These are phyloP conservation scores for Achroia grisella DNA, from an alignment of 1,140 invertebrate species.

Conservation along the genomic window DNA sequence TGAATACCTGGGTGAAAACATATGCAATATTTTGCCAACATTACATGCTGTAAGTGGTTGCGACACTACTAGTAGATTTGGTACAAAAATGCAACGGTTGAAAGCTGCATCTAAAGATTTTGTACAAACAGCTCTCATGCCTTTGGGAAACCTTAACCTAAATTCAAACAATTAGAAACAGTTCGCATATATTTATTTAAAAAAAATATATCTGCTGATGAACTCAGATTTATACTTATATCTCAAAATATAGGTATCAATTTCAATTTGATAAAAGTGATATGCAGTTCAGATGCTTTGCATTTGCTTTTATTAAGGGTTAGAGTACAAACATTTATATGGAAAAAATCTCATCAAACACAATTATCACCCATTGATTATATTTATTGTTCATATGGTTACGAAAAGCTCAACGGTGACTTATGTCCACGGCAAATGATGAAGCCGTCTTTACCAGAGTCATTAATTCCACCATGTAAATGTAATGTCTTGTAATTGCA, in stretches of 20 bases:
- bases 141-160: background rate
- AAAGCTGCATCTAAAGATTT: background rate
- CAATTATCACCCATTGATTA: conserved; percentile 1
- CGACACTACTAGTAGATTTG: background rate
- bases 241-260: background rate
- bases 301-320: background rate
- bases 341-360: background rate
- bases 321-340: conserved; percentile 1
- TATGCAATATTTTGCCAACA: conserved; percentile 4
- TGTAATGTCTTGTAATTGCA: conserved; percentile 1
- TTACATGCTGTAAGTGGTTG: background rate
- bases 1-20: conserved; percentile 1
- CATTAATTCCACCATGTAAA: conserved; percentile 4
- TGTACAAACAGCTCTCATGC: background rate
- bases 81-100: background rate
- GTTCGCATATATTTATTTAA: background rate
- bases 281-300: background rate
- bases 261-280: conserved; percentile 1
- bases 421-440: background rate
- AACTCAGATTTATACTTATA: background rate
- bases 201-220: background rate
- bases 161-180: background rate
- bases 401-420: background rate
- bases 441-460: conserved; percentile 1
- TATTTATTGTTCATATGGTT: background rate